Base-by-base conservation (phyloP, 2,113 vertebrate genomes). In the Dolichallabes microphthalmus region DNA sequence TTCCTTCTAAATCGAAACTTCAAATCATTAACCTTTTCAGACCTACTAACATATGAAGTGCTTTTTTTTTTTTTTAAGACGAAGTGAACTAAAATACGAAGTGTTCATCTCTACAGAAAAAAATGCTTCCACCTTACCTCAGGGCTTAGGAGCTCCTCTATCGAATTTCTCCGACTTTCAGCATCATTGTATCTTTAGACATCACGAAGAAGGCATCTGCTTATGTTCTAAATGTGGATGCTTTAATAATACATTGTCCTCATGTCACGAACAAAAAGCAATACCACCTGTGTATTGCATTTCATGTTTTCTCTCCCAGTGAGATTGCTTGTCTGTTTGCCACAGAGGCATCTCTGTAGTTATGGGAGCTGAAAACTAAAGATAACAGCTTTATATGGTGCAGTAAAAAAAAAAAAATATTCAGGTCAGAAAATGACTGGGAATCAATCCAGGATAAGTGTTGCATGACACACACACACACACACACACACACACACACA, bases 391-490 rank as follows among this genome's bases (percentile, higher is more conserved):
- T 80, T 39, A 79, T 71, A 76, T 52, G 27, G 57, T 30, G 27
- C 57, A 30, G n/a, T n/a, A 4, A 68, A 77, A 57, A 68, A 77
- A 55, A 84, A 17, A 58, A 57, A 74, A 15, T 69, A 82, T 74
- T 64, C 25, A 61, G 75, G 58, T 74, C 58, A 86, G 58, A 69
- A 86, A 73, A 86, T 32, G 66, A 52, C 39, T 64, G 79, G 58
- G 79, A 75, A 75, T 75, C 57, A 86, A 71, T 86, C 79, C 50
- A 61, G 63, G 66, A 81, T 86, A 53, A 79, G 27, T 81, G 77
- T 63, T 45, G 58, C 35, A 45, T 55, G 2, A 82, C 74, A n/a
- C 14, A 84, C 17, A 75, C 61, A 82, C 60, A 15, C 32, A 80
- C 22, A 63, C 58, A 77, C 39, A 79, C 82, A 15, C 69, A 76